phyloP scores from a whole-genome alignment of 2,797 vertebrate genomes.

The Tapirus indicus region DNA sequence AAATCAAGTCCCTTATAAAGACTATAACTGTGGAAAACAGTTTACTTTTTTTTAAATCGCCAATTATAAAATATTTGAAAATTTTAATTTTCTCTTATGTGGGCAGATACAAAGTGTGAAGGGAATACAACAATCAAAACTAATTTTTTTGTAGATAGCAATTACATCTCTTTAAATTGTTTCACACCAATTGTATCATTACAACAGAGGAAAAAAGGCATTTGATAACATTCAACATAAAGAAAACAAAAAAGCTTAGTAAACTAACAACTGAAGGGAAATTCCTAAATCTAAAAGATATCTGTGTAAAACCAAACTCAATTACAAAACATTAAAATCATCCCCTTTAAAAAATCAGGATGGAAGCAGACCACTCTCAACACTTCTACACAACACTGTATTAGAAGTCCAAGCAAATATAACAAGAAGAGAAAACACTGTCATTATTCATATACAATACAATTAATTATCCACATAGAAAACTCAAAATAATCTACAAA shows the following conservation, averaged over 20 bases:
- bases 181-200: background rate
- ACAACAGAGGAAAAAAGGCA: background rate
- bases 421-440: background rate
- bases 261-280: background rate
- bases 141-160: conserved; percentile 89
- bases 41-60: conserved; percentile 80
- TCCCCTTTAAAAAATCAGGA: background rate
- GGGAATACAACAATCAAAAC: conserved; percentile 86
- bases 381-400: too few relatives aligned
- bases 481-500: background rate
- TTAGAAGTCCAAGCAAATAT: too few relatives aligned
- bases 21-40: conserved; percentile 82
- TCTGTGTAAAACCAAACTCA: background rate
- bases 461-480: background rate
- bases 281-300: background rate
- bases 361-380: too few relatives aligned
- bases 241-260: background rate
- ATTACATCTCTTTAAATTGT: conserved; percentile 85
- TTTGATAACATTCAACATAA: background rate
- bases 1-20: conserved; percentile 82
- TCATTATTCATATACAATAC: background rate
- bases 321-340: background rate
- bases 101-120: conserved; percentile 81
- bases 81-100: conserved; percentile 84
- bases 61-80: conserved; percentile 87